Conservation (phyloP, 2,888 invertebrate genomes). For the Plutella xylostella region DNA sequence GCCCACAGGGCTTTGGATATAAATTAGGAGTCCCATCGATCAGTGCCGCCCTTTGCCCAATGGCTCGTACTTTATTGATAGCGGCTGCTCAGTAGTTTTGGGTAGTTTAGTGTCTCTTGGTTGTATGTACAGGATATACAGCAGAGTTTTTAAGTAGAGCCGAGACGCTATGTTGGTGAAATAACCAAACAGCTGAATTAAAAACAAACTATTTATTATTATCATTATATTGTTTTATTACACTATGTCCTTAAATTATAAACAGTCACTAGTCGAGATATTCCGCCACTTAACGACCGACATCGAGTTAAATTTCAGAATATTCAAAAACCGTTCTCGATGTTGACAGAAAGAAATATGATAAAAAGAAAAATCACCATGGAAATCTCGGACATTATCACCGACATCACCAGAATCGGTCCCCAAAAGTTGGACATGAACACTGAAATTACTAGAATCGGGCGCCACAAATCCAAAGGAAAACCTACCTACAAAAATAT, state of each 20-base stretch:
- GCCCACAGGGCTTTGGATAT: constrained; percentile 66
- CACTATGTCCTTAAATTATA: not conserved
- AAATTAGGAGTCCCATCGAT: constrained; percentile 68
- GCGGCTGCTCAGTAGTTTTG: constrained; percentile 54
- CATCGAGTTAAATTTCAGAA: too few relatives aligned
- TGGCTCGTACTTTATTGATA: constrained; percentile 63
- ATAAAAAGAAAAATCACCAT: too few relatives aligned
- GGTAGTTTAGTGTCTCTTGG: constrained; percentile 8
- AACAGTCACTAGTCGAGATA: too few relatives aligned
- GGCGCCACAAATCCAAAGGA: not conserved
- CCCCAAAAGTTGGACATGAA: too few relatives aligned
- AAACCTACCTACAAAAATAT: not conserved
- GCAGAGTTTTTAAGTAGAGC: not conserved
- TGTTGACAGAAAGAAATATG: too few relatives aligned
- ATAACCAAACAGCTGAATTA: not conserved
- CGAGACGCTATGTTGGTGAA: not conserved
- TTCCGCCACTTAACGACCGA: too few relatives aligned
- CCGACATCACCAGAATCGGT: too few relatives aligned
- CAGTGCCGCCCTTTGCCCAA: constrained; percentile 64
- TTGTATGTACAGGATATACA: not conserved
- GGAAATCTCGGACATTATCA: too few relatives aligned
- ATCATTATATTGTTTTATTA: not conserved
- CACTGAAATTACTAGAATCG: too few relatives aligned
- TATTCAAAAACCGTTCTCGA: too few relatives aligned
- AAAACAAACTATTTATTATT: not conserved